Evolutionary conservation across 2,888 invertebrate genomes (phyloP).

Genomic region (Lamellibrachia columna): DNA sequence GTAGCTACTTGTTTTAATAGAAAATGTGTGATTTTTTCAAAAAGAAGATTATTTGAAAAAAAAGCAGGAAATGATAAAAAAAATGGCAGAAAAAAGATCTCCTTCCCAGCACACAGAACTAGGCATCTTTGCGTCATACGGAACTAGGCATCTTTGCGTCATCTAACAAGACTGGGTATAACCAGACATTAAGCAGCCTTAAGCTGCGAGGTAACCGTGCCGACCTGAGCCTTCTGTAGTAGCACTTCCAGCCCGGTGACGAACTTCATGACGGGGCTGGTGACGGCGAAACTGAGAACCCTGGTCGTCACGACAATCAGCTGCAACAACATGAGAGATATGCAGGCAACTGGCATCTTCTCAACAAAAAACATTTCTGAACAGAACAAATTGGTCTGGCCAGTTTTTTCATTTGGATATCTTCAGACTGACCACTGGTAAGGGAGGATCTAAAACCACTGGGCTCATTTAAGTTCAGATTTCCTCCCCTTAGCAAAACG

Average conservation of each 20-base stretch:
- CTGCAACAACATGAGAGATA: slow-evolving; percentile 54
- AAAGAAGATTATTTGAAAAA: no score
- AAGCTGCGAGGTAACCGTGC: not conserved
- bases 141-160: not conserved
- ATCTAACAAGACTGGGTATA: not conserved
- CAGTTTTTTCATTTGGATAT: not conserved
- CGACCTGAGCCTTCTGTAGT: slow-evolving; percentile 73
- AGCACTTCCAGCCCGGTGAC: slow-evolving; percentile 90
- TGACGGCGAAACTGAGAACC: slow-evolving; percentile 75
- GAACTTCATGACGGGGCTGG: slow-evolving; percentile 86
- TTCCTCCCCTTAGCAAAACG: no score
- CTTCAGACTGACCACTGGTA: no score
- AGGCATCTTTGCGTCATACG: not conserved
- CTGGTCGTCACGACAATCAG: slow-evolving; percentile 62
- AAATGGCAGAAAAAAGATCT: no score
- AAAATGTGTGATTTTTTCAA: no score
- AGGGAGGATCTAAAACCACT: no score
- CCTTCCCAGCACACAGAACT: not conserved
- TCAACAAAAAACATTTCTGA: not conserved
- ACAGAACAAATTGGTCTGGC: not conserved
- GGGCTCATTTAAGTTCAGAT: no score
- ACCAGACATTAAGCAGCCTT: no score
- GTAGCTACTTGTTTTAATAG: no score
- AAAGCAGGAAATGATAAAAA: no score
- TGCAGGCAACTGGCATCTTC: no score